Base-by-base conservation (phyloP, 2,797 vertebrate genomes). In the Sebastolobus altivelis region DNA sequence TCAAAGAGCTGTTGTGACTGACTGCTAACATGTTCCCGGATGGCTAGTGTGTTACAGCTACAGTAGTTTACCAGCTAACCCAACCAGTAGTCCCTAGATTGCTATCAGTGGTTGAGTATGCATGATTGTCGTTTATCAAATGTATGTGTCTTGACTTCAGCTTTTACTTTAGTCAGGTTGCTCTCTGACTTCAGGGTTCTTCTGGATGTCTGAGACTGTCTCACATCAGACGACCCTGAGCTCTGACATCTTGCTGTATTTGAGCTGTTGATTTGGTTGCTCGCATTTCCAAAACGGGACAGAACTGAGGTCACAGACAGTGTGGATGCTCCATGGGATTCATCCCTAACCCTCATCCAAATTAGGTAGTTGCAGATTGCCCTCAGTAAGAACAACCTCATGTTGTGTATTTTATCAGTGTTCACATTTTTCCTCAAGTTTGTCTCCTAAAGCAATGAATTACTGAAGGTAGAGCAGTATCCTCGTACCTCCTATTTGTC, bases 401-500 rank as follows among this genome's bases (percentile, higher is more conserved):
- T 67, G 46, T n/a, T 33, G 25, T 49, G 29, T 40, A 14, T 61
- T 65, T 29, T 25, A 38, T 63, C 12, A 22, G 11, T 40, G n/a
- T 70, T 65, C 11, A 37, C 43, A 20, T 46, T 49, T 31, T 13
- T 27, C 40, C 35, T 74, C 40, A 20, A 18, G 25, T 56, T 54
- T 27, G 7, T 37, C 18, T 38, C 20, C 40, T 58, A 12, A n/a
- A n/a, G 6, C 6, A 13, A 22, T 68, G 14, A 18, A 20, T 60
- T 52, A 58, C 25, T 62, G n/a, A 58, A 27, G 56, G 9, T 25
- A 14, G 20, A 46, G 8, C 31, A 35, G 27, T 46, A 13, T 25
- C 62, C 8, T 16, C 3, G 11, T 60, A 65, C 29, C 65, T 68
- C 54, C 59, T 71, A 29, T 63, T 58, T 80, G 58, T 31, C 37